phyloP scores from a whole-genome alignment of 1,140 invertebrate genomes.

The Thaumetopoea pityocampa region DNA sequence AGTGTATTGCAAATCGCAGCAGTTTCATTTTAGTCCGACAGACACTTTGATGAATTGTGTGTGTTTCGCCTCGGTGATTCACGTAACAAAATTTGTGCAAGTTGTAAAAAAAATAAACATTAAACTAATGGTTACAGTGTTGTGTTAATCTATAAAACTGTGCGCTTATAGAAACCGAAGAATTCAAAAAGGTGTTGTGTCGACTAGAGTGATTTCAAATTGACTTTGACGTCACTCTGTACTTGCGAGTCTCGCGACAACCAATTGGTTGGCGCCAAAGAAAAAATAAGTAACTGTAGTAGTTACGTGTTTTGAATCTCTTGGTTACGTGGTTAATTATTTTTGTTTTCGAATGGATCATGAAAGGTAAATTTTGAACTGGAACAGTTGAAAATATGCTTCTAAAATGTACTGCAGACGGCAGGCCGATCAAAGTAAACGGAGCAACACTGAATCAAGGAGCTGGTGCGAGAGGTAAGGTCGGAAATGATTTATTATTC shows the following conservation, averaged over 20 bases:
- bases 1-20: slow-evolving; percentile 22
- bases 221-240: slow-evolving; percentile 73
- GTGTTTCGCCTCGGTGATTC: slow-evolving; percentile 9
- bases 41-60: slow-evolving; percentile 25
- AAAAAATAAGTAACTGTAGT: slow-evolving; percentile 37
- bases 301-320: slow-evolving; percentile 43
- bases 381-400: slow-evolving; percentile 52
- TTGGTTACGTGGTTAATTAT: slow-evolving; percentile 28
- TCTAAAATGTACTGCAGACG: slow-evolving; percentile 70
- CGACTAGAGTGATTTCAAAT: slow-evolving; percentile 61
- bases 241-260: too few relatives aligned
- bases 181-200: slow-evolving; percentile 57
- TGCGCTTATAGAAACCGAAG: slow-evolving; percentile 35
- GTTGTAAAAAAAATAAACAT: slow-evolving; percentile 15
- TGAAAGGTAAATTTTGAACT: slow-evolving; percentile 48
- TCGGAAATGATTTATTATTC: slow-evolving; percentile 12
- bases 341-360: slow-evolving; percentile 36
- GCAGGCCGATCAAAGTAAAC: slow-evolving; percentile 69
- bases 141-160: slow-evolving; percentile 37
- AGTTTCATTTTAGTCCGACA: slow-evolving; percentile 24
- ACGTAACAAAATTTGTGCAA: slow-evolving; percentile 13
- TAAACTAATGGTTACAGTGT: slow-evolving; percentile 28
- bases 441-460: slow-evolving; percentile 51
- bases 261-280: slow-evolving; percentile 60
- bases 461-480: slow-evolving; percentile 66